A percentile compares a stretch with the other conserved stretches of the same genome.
phyloP scores from a whole-genome alignment of 2,113 vertebrate genomes.

The Pteronura brasiliensis region DNA sequence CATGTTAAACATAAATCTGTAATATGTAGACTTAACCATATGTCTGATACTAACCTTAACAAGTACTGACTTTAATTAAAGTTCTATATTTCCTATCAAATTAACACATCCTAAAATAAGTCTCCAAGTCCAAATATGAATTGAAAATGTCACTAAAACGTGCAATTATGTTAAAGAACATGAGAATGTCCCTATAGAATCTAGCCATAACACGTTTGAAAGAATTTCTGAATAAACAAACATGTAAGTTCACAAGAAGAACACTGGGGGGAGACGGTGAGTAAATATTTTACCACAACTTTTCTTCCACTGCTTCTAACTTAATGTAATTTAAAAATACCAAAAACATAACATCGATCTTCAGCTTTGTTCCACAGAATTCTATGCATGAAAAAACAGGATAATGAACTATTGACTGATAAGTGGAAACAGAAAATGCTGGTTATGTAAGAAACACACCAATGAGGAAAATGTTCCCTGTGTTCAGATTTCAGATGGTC shows the following conservation, averaged over 20 bases:
- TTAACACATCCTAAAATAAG: background rate
- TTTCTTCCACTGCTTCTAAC: background rate
- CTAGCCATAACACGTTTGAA: background rate
- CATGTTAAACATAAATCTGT: background rate
- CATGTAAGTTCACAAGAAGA: conserved; percentile 2
- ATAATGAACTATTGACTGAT: background rate
- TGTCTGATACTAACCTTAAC: background rate
- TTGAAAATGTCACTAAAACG: background rate
- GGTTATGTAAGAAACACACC: background rate
- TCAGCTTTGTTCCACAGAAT: background rate
- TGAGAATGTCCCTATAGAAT: background rate
- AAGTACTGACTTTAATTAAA: background rate
- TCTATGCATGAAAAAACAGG: background rate
- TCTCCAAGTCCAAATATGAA: background rate
- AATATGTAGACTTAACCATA: background rate
- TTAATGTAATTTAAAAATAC: background rate
- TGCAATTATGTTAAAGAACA: background rate
- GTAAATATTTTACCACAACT: background rate
- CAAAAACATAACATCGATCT: background rate
- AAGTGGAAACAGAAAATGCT: background rate
- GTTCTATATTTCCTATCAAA: background rate
- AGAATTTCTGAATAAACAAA: background rate
- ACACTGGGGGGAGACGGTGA: conserved; percentile 57
- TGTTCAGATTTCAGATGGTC: background rate
- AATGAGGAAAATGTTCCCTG: background rate